phyloP scores from a whole-genome alignment of 2,888 invertebrate species.

The Heliconius sara region DNA sequence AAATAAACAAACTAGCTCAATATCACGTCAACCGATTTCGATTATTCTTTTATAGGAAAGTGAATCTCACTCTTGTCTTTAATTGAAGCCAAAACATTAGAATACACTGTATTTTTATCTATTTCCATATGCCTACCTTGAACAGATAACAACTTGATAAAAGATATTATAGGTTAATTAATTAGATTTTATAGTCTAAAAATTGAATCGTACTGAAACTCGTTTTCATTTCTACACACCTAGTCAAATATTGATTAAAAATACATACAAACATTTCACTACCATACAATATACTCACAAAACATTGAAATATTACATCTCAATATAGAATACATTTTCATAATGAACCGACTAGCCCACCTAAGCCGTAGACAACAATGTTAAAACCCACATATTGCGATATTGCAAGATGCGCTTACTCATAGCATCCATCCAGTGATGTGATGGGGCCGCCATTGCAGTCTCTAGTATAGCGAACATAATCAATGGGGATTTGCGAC shows the following conservation, averaged over 20 bases:
- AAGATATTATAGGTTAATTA: too few relatives aligned
- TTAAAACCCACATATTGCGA: constrained; percentile 45
- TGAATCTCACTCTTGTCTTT: too few relatives aligned
- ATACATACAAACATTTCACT: neutral
- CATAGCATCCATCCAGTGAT: constrained; percentile 56
- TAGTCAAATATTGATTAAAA: neutral
- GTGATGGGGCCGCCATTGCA: constrained; percentile 57
- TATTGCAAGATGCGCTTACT: constrained; percentile 48
- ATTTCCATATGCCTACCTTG: neutral
- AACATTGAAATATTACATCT: neutral
- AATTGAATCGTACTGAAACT: neutral
- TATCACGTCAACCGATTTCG: too few relatives aligned
- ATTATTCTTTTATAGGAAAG: too few relatives aligned
- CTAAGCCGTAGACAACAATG: constrained; percentile 45
- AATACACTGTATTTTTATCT: neutral
- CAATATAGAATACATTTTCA: constrained; percentile 34
- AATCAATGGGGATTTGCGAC: constrained; percentile 63
- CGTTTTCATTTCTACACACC: neutral
- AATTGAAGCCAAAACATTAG: neutral
- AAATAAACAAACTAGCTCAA: too few relatives aligned
- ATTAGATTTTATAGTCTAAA: neutral
- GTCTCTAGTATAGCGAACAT: constrained; percentile 52
- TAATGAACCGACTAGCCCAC: constrained; percentile 42
- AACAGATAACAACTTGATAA: neutral
- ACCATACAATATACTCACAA: neutral